Evolutionary conservation across 2,888 invertebrate species (phyloP), one percentile per base, ranked within the genome.

Genomic region (Aphidius colemani): DNA sequence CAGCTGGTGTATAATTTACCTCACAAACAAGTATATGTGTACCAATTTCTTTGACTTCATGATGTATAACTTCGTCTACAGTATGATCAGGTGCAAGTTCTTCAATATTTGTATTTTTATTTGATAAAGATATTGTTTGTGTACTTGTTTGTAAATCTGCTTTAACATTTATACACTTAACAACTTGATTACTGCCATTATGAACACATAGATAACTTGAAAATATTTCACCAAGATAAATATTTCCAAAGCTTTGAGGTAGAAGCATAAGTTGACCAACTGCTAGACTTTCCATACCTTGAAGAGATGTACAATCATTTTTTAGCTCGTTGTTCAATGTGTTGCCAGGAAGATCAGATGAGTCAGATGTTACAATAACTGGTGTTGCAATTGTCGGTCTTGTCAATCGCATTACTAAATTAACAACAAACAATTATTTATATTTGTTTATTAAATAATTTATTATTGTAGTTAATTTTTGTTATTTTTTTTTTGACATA

Each of bases 41-140:
- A 50, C 98, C 98, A 72, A 96, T 90, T 85, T 99, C 98, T 84
- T 98, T 98, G n/a, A 99, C 97, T 87, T 99, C 98, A 84, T 99
- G 97, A 78, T 96, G 94, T 77, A 98, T 96, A 45, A 98, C 94
- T 84, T 96, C 93, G 84, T 97, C 96, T 11, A 97, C 87, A 9
- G 95, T 96, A 77, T 92, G 90, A 74, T 94, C 93, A 1, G 95
- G 90, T 55, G 83, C 83, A 66, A 90, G 83, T 72, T 86, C 85
- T 41, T 82, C 79, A 56, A 84, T 78, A 69, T 82, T 75, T 73
- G 86, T 86, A 74, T 90, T 89, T 73, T 88, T 88, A 71, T 91
- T 90, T 6, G 93, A 89, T 65, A 98, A 84, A 59, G 91, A 88
- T 74, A 97, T 90, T 69, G 93, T 88, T 78, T 97, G 95, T 5